Conservation (phyloP, 2,113 vertebrate species). For the Sturnira hondurensis region DNA sequence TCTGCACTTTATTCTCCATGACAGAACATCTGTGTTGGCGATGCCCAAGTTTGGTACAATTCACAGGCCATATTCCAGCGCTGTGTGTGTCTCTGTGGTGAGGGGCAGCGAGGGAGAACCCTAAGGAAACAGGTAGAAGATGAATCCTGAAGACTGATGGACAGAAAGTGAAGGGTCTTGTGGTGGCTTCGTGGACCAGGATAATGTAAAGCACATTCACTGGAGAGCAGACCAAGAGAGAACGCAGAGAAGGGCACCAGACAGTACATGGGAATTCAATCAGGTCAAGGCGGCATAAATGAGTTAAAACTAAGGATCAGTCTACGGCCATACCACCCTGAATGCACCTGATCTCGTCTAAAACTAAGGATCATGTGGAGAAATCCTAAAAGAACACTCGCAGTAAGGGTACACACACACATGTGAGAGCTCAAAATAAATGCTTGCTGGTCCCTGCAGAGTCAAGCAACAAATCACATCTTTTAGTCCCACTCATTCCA, state of each 20-base stretch:
- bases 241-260: not conserved
- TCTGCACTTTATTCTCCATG: not conserved
- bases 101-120: not conserved
- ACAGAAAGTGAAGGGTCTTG: not conserved
- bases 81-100: not conserved
- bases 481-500: not conserved
- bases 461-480: not conserved
- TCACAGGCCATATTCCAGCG: not conserved
- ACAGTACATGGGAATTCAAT: not conserved
- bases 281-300: not conserved
- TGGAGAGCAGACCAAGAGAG: not conserved
- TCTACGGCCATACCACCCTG: too few relatives aligned
- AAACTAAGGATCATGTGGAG: not conserved
- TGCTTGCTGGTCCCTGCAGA: not conserved
- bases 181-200: not conserved
- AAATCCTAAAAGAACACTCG: not conserved
- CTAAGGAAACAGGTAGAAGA: not conserved
- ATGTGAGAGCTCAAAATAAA: not conserved
- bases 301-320: not conserved
- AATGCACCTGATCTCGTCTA: too few relatives aligned
- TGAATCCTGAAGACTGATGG: not conserved
- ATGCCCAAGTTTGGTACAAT: too few relatives aligned
- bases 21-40: not conserved
- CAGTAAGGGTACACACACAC: not conserved
- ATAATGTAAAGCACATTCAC: not conserved